Conservation (phyloP, 2,888 invertebrate species). For the Philereme transversata region DNA sequence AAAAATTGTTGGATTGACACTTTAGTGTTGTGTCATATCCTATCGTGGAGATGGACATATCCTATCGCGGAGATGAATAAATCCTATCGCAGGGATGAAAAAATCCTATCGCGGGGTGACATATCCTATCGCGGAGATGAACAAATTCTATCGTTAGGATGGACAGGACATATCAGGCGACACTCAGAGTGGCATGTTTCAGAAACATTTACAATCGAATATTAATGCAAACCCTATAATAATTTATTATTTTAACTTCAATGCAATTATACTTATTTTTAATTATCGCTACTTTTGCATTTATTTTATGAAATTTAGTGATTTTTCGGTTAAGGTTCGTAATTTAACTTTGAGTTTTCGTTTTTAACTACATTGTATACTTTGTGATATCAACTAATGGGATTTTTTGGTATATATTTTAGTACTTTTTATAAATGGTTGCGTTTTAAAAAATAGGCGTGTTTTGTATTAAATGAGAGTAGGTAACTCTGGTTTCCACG, state of each 20-base stretch:
- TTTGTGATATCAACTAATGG: constrained; percentile 78
- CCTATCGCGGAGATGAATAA: too few species aligned
- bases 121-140: constrained; percentile 50
- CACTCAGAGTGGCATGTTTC: constrained; percentile 56
- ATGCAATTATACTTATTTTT: constrained; percentile 44
- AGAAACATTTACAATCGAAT: constrained; percentile 46
- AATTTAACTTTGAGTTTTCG: constrained; percentile 58
- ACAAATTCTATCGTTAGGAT: constrained; percentile 54
- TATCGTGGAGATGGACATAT: constrained; percentile 39
- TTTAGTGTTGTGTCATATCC: constrained; percentile 62
- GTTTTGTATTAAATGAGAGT: constrained; percentile 39
- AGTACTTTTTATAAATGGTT: constrained; percentile 39
- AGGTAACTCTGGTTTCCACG: constrained; percentile 47
- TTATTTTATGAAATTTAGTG: constrained; percentile 69
- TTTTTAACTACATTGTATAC: constrained; percentile 64
- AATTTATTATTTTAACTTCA: constrained; percentile 32
- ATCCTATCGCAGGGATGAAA: constrained; percentile 17
- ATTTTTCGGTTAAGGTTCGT: constrained; percentile 58
- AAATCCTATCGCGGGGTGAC: constrained; percentile 51
- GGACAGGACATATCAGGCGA: constrained; percentile 54
- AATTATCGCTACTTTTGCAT: constrained; percentile 63
- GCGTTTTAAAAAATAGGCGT: constrained; percentile 45
- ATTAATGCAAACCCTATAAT: constrained; percentile 43
- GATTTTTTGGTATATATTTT: constrained; percentile 52
- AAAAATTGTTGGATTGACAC: constrained; percentile 34